Conservation (phyloP, 2,797 vertebrate species). For the Xiphorhynchus erythropygius region DNA sequence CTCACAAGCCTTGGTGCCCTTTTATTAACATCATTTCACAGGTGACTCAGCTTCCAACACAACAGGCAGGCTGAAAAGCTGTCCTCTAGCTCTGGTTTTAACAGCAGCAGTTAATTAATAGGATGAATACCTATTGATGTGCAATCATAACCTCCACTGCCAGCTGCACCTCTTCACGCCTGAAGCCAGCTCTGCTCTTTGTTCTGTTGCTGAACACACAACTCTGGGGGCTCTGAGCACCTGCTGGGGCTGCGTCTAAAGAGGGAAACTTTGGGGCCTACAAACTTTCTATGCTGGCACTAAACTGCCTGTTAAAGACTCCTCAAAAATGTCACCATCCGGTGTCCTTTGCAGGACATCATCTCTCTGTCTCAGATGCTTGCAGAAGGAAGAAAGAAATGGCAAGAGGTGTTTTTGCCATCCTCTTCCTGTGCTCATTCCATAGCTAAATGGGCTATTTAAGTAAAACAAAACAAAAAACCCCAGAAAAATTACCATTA, state of each 20-base stretch:
- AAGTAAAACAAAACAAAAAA: too few relatives aligned
- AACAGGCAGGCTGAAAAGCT: background rate
- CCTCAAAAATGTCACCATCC: background rate
- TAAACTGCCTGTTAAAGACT: background rate
- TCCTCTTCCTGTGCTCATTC: background rate
- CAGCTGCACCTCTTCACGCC: background rate
- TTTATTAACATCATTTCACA: background rate
- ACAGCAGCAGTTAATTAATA: slow-evolving; percentile 19
- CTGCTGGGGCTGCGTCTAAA: background rate
- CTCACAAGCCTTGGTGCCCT: background rate
- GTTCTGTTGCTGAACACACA: background rate
- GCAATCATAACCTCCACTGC: background rate
- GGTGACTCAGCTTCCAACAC: background rate
- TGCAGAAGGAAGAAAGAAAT: background rate
- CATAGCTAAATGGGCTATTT: background rate
- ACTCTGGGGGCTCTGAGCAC: background rate
- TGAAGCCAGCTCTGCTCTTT: background rate
- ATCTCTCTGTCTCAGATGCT: background rate
- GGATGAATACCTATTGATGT: background rate
- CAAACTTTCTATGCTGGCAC: background rate
- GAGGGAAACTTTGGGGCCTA: background rate
- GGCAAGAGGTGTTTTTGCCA: background rate
- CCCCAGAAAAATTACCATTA: background rate
- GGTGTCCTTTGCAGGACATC: background rate
- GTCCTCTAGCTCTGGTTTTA: background rate